phyloP scores from a whole-genome alignment of 2,888 invertebrate species.

The Trichopoda pennipes region DNA sequence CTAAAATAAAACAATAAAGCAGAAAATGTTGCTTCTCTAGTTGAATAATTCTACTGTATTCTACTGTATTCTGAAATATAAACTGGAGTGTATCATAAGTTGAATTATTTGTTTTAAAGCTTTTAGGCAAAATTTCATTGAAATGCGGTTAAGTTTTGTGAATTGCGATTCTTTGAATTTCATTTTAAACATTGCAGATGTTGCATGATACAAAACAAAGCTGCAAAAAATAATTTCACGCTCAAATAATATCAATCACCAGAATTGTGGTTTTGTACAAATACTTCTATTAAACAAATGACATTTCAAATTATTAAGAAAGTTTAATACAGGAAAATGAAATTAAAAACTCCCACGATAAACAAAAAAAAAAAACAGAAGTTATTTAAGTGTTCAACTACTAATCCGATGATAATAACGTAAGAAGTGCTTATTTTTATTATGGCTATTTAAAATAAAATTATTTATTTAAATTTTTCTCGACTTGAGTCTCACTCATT shows the following conservation, averaged over 20 bases:
- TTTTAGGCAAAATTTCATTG: conserved; percentile 33
- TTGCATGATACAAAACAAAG: conserved; percentile 35
- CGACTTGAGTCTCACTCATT: conserved; percentile 3
- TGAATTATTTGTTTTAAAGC: conserved; percentile 42
- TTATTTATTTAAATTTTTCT: conserved; percentile 19
- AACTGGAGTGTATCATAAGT: not conserved
- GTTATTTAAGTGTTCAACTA: no score
- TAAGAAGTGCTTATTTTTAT: no score
- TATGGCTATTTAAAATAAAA: not conserved
- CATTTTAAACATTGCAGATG: conserved; percentile 39
- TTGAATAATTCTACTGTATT: no score
- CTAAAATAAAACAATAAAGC: no score
- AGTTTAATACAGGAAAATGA: conserved; percentile 3
- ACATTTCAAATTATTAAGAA: conserved; percentile 9
- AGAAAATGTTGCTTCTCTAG: no score
- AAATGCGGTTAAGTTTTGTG: conserved; percentile 43
- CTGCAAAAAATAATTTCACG: conserved; percentile 56
- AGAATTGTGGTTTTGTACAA: conserved; percentile 42
- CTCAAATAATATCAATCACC: conserved; percentile 41
- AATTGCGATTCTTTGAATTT: conserved; percentile 11
- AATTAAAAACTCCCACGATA: conserved; percentile 49
- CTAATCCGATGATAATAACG: no score
- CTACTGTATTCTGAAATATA: not conserved
- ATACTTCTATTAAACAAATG: conserved; percentile 26
- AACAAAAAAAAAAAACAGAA: not conserved